Percentiles rank a stretch among this genome's conserved stretches.
These are phyloP conservation scores for Caerostris darwini DNA, from an alignment of 1,140 invertebrate species.

Conservation along the genomic window DNA sequence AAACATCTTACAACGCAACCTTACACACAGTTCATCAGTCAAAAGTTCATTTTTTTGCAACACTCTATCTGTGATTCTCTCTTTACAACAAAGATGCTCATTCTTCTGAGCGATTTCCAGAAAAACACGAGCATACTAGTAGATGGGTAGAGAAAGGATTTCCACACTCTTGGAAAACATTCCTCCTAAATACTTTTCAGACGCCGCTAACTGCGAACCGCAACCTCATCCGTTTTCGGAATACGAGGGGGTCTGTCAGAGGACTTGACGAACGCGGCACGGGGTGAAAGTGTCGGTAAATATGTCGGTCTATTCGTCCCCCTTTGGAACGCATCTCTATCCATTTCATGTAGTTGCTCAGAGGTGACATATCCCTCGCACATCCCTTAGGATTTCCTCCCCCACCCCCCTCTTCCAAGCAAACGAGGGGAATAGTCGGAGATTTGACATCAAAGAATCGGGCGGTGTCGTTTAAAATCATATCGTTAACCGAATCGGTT, in stretches of 20 bases:
- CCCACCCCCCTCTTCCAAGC: not conserved
- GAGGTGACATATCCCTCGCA: not conserved
- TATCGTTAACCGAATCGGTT: not conserved
- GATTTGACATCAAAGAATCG: conserved; percentile 25
- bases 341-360: conserved; percentile 5
- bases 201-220: conserved; percentile 49
- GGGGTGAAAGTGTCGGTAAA: conserved; percentile 62
- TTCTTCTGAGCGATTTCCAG: not conserved
- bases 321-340: conserved; percentile 42
- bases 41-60: not conserved
- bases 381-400: not conserved
- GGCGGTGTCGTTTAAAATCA: conserved; percentile 31
- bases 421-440: not conserved
- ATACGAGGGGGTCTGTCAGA: conserved; percentile 13
- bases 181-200: conserved; percentile 62
- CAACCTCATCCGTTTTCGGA: conserved; percentile 4
- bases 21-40: no score
- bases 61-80: not conserved
- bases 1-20: no score
- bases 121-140: not conserved
- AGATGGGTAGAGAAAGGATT: conserved; percentile 2
- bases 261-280: conserved; percentile 5
- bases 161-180: conserved; percentile 22
- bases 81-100: not conserved
- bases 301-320: conserved; percentile 61